Conservation (phyloP, 2,888 invertebrate genomes). For the Rapana venosa region DNA sequence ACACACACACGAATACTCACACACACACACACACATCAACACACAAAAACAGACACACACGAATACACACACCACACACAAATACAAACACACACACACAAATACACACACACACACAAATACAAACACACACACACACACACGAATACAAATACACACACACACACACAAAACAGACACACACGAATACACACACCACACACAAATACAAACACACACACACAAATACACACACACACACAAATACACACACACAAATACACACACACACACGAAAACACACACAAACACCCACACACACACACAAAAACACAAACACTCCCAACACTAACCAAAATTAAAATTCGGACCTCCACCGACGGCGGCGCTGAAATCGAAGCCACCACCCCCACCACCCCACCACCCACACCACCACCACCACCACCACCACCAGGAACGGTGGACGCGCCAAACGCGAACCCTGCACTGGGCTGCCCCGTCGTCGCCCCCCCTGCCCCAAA, state of each 20-base stretch:
- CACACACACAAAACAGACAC: neutral
- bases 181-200: neutral
- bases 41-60: no score
- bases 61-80: no score
- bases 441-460: conserved; percentile 28
- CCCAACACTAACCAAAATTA: conserved; percentile 36
- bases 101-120: no score
- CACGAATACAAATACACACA: neutral
- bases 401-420: neutral
- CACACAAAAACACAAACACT: neutral
- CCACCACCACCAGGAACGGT: neutral
- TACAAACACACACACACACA: neutral
- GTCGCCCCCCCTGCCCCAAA: conserved; percentile 35
- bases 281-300: neutral
- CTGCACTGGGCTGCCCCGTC: neutral
- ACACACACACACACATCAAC: neutral
- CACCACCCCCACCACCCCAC: neutral
- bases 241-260: neutral
- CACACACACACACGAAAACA: neutral
- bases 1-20: neutral
- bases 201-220: no score
- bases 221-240: no score
- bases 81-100: no score
- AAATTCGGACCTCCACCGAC: conserved; percentile 7
- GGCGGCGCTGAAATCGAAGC: conserved; percentile 31